These are phyloP conservation scores for Ptilonorhynchus violaceus DNA, from an alignment of 2,113 vertebrate genomes.

Conservation along the genomic window DNA sequence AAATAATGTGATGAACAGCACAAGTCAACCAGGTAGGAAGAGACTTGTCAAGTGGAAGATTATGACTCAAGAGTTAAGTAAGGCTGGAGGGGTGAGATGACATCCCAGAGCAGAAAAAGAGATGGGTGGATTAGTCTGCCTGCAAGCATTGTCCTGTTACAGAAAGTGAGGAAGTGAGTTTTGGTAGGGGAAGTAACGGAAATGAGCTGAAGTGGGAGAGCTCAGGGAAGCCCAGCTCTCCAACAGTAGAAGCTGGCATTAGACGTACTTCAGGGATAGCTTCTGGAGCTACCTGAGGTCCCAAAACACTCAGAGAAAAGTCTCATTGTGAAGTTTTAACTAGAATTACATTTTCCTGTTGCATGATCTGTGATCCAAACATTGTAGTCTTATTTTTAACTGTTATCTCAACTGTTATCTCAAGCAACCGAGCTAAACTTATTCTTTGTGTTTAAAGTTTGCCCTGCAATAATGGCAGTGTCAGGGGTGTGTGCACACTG, in stretches of 20 bases:
- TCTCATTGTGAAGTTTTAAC: neutral
- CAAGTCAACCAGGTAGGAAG: neutral
- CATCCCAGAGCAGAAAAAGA: accelerated
- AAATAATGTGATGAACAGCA: neutral
- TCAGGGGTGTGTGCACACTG: accelerated
- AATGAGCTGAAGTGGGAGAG: neutral
- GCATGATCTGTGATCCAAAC: neutral
- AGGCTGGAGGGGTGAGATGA: neutral
- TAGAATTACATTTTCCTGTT: neutral
- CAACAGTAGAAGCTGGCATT: neutral
- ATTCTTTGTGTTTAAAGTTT: neutral
- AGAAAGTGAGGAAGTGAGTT: neutral
- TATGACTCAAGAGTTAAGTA: neutral
- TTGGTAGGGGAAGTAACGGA: neutral
- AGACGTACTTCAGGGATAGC: neutral
- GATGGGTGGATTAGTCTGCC: neutral
- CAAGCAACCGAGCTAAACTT: neutral
- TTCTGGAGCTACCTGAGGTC: neutral
- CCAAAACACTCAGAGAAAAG: neutral
- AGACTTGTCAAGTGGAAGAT: neutral
- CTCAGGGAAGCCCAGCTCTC: neutral
- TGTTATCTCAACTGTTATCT: neutral
- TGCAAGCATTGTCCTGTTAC: neutral
- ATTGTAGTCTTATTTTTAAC: neutral
- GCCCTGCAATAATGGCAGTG: neutral